Base-by-base conservation (phyloP, 2,113 vertebrate genomes). In the Rhombomys opimus region DNA sequence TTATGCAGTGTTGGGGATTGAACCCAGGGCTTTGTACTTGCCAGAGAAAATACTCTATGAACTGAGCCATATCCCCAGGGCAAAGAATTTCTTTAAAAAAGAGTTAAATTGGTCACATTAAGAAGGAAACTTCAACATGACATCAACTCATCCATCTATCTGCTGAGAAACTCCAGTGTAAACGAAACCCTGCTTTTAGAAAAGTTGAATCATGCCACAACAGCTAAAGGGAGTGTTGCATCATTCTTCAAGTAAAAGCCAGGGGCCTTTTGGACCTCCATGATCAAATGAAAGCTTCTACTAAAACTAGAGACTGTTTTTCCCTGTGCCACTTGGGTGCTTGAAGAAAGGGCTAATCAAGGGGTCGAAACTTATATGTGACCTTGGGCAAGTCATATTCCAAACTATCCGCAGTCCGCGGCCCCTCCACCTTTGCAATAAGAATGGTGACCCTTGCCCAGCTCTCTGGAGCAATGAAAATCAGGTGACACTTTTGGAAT, bases 31-130 rank as follows among this genome's bases (percentile, higher is more conserved):
- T 86, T 67, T 41, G 38, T 2, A 38, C 7, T 63, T 46, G n/a
- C 59, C 65, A 10, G 38, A 5, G 61, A 38, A 30, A 85, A 23
- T 30, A 68, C 5, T 7, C 63, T 68, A 46, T 6, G 3, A 87
- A 68, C 84, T 52, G 84, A 68, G 18, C 41, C 30, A 35, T 27
- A 87, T 52, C 30, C 84, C 18, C 63, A 80, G 5, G 12, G 57
- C 35, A 67, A 70, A 35, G 50, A 20, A 15, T 84, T 81, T 88
- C 77, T 95, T 90, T 38, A 87, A 90, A 93, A 87, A 63, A 52
- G 8, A 93, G 4, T 30, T 25, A 77, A 91, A 61, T 77, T n/a
- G 80, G 27, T 7, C 35, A 73, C 73, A n/a, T 38, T 57, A 75
- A 63, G 35, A 93, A 80, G 92, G 18, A 84, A 91, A 86, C 65